Base-by-base conservation (phyloP, 2,888 invertebrate genomes). In the Melanchra persicariae region DNA sequence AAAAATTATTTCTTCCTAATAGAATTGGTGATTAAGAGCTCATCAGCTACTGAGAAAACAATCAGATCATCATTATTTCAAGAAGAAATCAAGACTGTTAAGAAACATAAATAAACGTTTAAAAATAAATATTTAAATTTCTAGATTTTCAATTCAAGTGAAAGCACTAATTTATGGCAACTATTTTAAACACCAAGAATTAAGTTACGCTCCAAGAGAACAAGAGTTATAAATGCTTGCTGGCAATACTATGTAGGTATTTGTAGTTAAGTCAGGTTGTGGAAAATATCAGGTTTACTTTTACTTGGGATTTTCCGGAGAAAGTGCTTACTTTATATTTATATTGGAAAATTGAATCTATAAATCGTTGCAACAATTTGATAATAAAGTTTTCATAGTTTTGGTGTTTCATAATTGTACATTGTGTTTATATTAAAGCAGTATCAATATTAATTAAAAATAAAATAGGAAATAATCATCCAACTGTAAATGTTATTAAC, bases 291-390 rank as follows among this genome's bases (percentile, higher is more conserved):
- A 58, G 54, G 83, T 67, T 64, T 45, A 73, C 79, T 83, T 79
- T 79, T 79, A 79, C 83, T 68, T 51, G 3, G 79, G 83, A 68
- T 79, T 79, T 79, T 79, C 83, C 79, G 34, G 37, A 65, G 79
- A 82, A 79, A 79, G 83, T 72, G 60, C 7, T 82, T 79, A 71
- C 60, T 72, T 67, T 67, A 77, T 77, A 58, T 70, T 34, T 40
- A 24, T 22, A 43, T 45, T 60, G 49, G 66, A 64, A 79, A 78
- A 78, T 58, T 37, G n/a, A 52, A 63, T 78, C 49, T 55, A 30
- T 49, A 45, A 30, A 24, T 40, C 5, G 43, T 24, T 34, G 37
- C 22, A 52, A 43, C 9, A 40, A 24, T 51, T 68, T 51, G 19
- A n/a, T 43, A 10, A 19, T 9, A 19, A n/a, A 24, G 8, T 43